These are phyloP conservation scores for Enteromius paludinosus DNA, from an alignment of 2,797 vertebrate genomes.

Conservation along the genomic window DNA sequence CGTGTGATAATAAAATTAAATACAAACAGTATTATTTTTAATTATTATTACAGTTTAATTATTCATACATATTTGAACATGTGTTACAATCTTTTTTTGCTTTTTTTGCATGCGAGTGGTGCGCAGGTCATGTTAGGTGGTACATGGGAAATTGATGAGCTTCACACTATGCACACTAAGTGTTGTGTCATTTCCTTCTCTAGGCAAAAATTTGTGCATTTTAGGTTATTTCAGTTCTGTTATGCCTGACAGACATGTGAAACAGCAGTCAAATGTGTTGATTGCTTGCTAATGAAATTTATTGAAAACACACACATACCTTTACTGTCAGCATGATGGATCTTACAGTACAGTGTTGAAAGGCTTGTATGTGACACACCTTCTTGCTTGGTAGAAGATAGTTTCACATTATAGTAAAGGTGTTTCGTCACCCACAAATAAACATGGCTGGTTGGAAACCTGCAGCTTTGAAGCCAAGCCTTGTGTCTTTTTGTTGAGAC, in stretches of 20 bases:
- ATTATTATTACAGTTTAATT: not conserved
- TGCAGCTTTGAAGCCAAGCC: not conserved
- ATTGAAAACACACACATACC: not conserved
- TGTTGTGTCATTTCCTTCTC: not conserved
- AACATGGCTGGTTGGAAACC: not conserved
- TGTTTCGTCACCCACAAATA: not conserved
- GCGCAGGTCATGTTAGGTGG: not conserved
- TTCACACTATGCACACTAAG: not conserved
- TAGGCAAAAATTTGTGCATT: not conserved
- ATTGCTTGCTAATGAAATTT: conserved; percentile 6
- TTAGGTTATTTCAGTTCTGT: not conserved
- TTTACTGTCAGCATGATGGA: not conserved
- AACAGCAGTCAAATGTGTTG: conserved; percentile 22
- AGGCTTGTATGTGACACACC: not conserved
- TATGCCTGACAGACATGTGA: not conserved
- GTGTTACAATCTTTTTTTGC: too few species aligned
- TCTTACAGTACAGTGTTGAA: not conserved
- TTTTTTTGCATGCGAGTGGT: not conserved
- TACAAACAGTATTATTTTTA: not conserved
- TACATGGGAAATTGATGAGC: not conserved
- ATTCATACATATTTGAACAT: not conserved
- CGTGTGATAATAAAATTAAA: not conserved
- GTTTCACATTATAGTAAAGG: not conserved
- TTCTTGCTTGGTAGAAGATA: not conserved
- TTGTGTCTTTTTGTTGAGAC: not conserved